phyloP scores from a whole-genome alignment of 2,888 invertebrate genomes.

The Xestobium rufovillosum region DNA sequence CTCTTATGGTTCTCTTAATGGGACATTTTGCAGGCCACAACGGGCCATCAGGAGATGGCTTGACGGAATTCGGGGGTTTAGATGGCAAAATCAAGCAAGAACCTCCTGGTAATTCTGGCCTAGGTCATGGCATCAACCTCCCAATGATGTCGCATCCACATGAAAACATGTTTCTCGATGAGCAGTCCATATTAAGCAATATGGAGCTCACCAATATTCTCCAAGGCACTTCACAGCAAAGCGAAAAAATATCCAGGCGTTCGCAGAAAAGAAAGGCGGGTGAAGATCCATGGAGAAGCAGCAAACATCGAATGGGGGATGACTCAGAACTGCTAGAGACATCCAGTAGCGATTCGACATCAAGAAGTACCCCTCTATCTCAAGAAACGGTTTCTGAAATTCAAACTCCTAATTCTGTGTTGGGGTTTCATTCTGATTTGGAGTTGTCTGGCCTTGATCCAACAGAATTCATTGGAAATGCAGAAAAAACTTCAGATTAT shows the following conservation, averaged over 20 bases:
- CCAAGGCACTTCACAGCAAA: constrained; percentile 25
- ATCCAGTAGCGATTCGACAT: constrained; percentile 56
- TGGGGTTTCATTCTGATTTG: constrained; percentile 54
- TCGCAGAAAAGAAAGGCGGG: constrained; percentile 54
- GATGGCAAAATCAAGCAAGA: constrained; percentile 40
- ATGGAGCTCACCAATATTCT: constrained; percentile 39
- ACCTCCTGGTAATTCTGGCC: constrained; percentile 38
- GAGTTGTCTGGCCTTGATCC: constrained; percentile 58
- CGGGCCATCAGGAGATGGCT: constrained; percentile 37
- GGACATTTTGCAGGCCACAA: constrained; percentile 46
- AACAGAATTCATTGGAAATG: constrained; percentile 47
- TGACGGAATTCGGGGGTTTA: constrained; percentile 42
- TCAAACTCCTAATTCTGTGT: constrained; percentile 45
- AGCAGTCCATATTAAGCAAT: constrained; percentile 32
- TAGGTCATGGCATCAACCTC: constrained; percentile 24
- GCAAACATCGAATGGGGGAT: constrained; percentile 51
- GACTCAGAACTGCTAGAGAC: constrained; percentile 53
- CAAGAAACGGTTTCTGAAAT: constrained; percentile 45
- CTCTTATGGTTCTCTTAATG: background rate
- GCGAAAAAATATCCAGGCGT: constrained; percentile 35
- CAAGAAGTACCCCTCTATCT: constrained; percentile 49
- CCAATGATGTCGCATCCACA: constrained; percentile 34
- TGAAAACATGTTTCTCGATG: constrained; percentile 39
- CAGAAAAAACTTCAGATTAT: constrained; percentile 50
- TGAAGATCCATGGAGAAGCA: constrained; percentile 50